Percentiles rank a stretch among this genome's conserved stretches.
phyloP scores from a whole-genome alignment of 1,140 invertebrate species.

The Halictus rubicundus region DNA sequence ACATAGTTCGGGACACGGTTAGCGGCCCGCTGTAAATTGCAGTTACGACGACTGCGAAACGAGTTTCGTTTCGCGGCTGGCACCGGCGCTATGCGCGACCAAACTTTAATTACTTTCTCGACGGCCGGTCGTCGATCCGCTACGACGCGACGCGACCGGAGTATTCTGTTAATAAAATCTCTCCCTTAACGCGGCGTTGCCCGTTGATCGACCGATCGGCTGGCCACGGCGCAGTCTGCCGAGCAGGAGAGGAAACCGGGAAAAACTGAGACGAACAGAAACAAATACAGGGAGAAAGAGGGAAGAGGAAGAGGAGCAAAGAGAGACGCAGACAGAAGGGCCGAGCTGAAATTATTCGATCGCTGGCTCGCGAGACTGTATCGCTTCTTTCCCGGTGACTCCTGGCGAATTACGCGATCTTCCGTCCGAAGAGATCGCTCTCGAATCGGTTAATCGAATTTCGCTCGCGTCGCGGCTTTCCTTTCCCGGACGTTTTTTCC shows the following conservation, averaged over 20 bases:
- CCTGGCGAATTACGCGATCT: not conserved
- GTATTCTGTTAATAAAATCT: constrained; percentile 28
- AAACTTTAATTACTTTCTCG: constrained; percentile 38
- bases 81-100: not conserved
- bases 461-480: not conserved
- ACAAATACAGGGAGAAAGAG: no score
- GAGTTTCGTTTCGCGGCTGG: constrained; percentile 10
- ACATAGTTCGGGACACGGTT: constrained; percentile 18
- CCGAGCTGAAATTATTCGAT: not conserved
- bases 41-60: constrained; percentile 24
- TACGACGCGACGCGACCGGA: not conserved
- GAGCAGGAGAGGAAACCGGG: not conserved
- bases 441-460: not conserved
- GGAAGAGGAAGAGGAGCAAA: not conserved
- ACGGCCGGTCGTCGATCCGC: not conserved
- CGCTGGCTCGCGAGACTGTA: not conserved
- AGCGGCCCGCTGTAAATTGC: constrained; percentile 2
- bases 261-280: not conserved
- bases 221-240: not conserved
- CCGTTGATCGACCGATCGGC: not conserved
- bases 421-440: not conserved
- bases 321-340: not conserved
- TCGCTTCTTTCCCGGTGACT: not conserved
- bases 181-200: not conserved
- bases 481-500: not conserved